Conservation (phyloP, 1,140 invertebrate species). For the Limonius californicus region DNA sequence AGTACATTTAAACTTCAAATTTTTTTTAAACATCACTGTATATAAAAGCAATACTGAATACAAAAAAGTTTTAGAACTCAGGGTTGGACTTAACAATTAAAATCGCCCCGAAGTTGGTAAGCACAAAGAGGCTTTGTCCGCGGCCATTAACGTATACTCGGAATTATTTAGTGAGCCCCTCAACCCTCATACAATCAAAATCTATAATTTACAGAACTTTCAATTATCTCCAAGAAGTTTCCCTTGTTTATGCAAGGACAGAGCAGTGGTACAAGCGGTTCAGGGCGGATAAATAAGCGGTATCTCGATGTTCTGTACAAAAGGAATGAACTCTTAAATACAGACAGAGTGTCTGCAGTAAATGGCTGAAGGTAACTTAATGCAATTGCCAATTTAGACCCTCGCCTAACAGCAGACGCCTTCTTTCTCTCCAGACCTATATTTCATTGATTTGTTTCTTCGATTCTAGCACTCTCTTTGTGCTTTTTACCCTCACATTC, state of each 20-base stretch:
- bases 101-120: background rate
- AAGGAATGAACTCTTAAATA: slow-evolving; percentile 13
- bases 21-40: too few relatives aligned
- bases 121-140: background rate
- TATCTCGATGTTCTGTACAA: background rate
- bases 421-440: background rate
- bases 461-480: background rate
- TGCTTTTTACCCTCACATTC: too few relatives aligned
- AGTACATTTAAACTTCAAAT: too few relatives aligned
- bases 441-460: slow-evolving; percentile 14
- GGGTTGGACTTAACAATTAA: background rate
- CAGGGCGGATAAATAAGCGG: background rate
- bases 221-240: background rate
- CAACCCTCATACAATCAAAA: background rate
- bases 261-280: too few relatives aligned
- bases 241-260: background rate
- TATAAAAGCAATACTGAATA: too few relatives aligned
- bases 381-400: slow-evolving; percentile 13
- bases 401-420: background rate
- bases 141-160: background rate
- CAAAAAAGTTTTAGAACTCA: background rate
- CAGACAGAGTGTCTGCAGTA: slow-evolving; percentile 7
- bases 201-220: slow-evolving; percentile 1
- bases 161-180: too few relatives aligned
- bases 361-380: slow-evolving; percentile 14